Evolutionary conservation across 2,888 invertebrate species (phyloP), one percentile per base, ranked within the genome.

Genomic region (Trichogramma evanescens): DNA sequence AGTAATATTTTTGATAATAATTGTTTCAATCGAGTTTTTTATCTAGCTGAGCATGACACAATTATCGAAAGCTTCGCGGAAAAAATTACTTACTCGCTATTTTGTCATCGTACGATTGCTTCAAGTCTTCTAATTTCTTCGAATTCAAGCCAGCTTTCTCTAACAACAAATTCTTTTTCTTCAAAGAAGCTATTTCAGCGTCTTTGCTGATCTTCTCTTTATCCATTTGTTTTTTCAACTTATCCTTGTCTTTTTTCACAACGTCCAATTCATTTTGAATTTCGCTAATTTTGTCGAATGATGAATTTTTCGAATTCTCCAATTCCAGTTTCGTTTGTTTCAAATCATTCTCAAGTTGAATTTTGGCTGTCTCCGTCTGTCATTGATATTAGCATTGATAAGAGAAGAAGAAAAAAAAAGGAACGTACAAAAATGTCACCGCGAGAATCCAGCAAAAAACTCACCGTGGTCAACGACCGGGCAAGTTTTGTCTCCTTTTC

Each of bases 131-230:
- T 70, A 87, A 82, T 69, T 85, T 84, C 74, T 86, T 87, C 41
- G 82, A 82, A 50, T 85, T 84, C 44, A 82, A 80, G 4, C 84
- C 84, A 6, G 84, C 83, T 58, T 84, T 83, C 75, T 87, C 86
- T 13, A 86, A 74, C 44, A 85, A 80, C 68, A 84, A 84, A 50
- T 89, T 80, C 80, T 92, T 93, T 9, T 86, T 83, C 71, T 88
- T 89, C 38, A 94, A 79, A 3, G 86, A 84, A 56, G 87, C 86
- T 59, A 95, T 81, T 78, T 91, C 91, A 4, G 85, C 80, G 73
- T 93, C 92, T 71, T 86, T 88, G 68, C 88, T 86, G 70, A 89
- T 87, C 62, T 87, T 81, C 70, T 93, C 90, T 71, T 86, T 88
- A 64, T 91, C 90, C 54, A 82, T 79, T 66, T 86, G 85, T 51